Evolutionary conservation across 2,113 vertebrate species (phyloP), one percentile per base, ranked within the genome.

Genomic region (Syrmaticus mikado): DNA sequence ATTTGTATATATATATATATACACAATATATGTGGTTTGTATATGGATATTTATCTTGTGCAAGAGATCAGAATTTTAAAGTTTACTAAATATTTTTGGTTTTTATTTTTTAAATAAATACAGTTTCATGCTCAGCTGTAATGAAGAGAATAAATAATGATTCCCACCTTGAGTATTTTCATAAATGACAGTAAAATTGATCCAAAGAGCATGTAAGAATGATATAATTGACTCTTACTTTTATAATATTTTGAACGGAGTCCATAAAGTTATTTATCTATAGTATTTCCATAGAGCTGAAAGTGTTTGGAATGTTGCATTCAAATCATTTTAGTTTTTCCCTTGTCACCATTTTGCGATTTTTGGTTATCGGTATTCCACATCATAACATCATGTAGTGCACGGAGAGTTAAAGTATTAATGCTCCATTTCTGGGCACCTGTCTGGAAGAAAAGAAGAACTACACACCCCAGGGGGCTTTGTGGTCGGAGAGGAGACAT

Each of bases 41-140:
- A 74, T 78, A 92, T 89, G 65, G 64, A 83, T 76, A 82, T 87
- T 75, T 85, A 64, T 40, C 71, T 82, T 87, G n/a, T 83, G 60
- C 78, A 70, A 50, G 60, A 73, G 77, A 52, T 53, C 68, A 64
- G 41, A 41, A 61, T 79, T 62, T 76, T 87, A 82, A n/a, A 72
- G 66, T 58, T 67, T 14, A 15, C 38, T 78, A 80, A 83, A 20
- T 58, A 48, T 27, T 82, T 22, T 17, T 36, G 78, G 75, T 13
- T 48, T 48, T 58, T 61, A 72, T 64, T 71, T 93, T 75, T 84
- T 32, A 34, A 80, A 68, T 68, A 40, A 68, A 24, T 64, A 48
- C 19, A 79, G 61, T 91, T 79, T 46, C 90, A 66, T 77, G 66
- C 28, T 67, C 43, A 83, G 13, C 16, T 77, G n/a, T 40, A 80